Conservation (phyloP, 23 tunicate genomes). For the Aplidium turbinatum region DNA sequence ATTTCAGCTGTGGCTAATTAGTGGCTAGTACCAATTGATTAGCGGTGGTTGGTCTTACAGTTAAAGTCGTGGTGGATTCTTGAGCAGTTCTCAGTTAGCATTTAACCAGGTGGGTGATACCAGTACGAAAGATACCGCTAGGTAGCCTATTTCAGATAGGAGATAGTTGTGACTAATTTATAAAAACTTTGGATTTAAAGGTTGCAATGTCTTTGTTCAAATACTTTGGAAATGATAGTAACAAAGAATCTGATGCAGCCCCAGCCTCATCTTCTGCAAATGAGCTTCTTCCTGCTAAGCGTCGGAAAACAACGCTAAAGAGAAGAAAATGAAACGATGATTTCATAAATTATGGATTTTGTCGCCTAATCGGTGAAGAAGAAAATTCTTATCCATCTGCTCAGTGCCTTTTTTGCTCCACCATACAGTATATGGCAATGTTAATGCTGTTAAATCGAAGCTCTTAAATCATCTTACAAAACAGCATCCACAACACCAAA, state of each 20-base stretch:
- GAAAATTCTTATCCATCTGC: conserved; percentile 26
- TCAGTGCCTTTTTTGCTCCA: conserved; percentile 30
- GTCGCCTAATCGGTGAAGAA: conserved; percentile 21
- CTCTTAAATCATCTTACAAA: conserved; percentile 20
- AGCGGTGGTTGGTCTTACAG: too few species aligned
- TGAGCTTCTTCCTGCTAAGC: background rate
- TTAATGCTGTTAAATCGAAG: conserved; percentile 1
- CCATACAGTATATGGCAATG: conserved; percentile 37
- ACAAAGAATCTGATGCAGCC: conserved; percentile 2
- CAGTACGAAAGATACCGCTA: too few species aligned
- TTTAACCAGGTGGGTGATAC: too few species aligned
- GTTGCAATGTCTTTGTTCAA: conserved; percentile 21
- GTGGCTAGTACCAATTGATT: too few species aligned
- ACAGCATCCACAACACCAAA: conserved; percentile 34
- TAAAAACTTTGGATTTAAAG: too few species aligned
- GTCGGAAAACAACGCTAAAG: conserved; percentile 8
- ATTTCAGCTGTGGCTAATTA: too few species aligned
- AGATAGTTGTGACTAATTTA: too few species aligned
- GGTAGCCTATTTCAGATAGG: too few species aligned
- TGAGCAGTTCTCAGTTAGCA: too few species aligned
- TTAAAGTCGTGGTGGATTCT: too few species aligned
- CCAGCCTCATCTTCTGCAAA: background rate
- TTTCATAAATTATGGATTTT: conserved; percentile 25
- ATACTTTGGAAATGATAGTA: conserved; percentile 2
- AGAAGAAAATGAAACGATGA: conserved; percentile 31